Base-by-base conservation (phyloP, 2,113 vertebrate genomes). In the Rhineura floridana region DNA sequence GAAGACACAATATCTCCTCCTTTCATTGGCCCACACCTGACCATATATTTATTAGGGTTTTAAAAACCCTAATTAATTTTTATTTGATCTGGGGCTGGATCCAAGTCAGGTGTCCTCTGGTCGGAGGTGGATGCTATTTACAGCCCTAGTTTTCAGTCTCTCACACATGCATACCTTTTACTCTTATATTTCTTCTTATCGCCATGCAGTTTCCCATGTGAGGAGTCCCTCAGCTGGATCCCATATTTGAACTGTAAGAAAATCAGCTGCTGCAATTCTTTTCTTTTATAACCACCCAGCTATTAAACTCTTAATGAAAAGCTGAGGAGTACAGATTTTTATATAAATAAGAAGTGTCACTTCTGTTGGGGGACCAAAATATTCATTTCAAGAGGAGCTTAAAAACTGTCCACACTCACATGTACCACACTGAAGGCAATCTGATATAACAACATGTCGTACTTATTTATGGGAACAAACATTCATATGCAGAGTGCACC, bases 371-470 rank as follows among this genome's bases (percentile, higher is more conserved):
- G 59, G 78, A 44, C 85, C 70, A 72, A 36, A 62, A 59, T 44
- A 84, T 63, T 83, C 25, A 73, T 81, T 76, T 81, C 80, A 63
- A 63, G 48, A 63, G 78, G 80, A 36, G 63, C 6, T 10, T 0
- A 0, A 42, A 39, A 59, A 44, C 46, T 86, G 50, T 50, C 79
- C 55, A 44, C 67, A 46, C 30, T 30, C n/a, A 6, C 33, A 62
- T 33, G 33, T 25, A 44, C 52, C 12, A 39, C 2, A 46, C 23
- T 39, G 0, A 28, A 62, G 39, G 3, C 36, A 21, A 82, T 0
- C 59, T 59, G 70, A 44, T 72, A 84, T 21, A 3, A 42, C 15
- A 0, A 0, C 4, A 28, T 7, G 50, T 2, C 33, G 6, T 0
- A 8, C 69, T 55, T 86, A 13, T 44, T 84, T 39, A 77, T 12